A percentile compares a stretch with the other conserved stretches of the same genome.
Evolutionary conservation across 1,140 invertebrate species (phyloP).

Genomic region (Muscidifurax raptorellus): DNA sequence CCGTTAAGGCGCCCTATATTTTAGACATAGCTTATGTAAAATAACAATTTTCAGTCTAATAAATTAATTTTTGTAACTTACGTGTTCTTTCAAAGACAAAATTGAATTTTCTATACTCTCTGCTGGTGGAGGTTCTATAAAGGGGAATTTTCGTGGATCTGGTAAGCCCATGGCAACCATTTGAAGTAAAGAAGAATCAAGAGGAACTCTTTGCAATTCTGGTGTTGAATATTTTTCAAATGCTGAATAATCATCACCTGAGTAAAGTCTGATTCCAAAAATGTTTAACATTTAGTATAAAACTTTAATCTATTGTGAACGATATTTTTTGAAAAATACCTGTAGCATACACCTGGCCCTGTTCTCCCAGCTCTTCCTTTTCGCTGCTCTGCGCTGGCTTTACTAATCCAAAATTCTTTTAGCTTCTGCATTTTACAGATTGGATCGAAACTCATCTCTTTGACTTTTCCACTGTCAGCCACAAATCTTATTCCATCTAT

Average conservation of each 20-base stretch:
- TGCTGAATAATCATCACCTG: slow-evolving; percentile 88
- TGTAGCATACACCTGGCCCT: slow-evolving; percentile 76
- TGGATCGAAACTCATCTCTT: slow-evolving; percentile 97
- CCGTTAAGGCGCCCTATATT: slow-evolving; percentile 85
- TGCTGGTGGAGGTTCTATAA: slow-evolving; percentile 91
- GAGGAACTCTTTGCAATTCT: slow-evolving; percentile 93
- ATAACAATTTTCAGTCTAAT: neutral
- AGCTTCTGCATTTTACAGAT: slow-evolving; percentile 90
- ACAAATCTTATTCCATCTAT: slow-evolving; percentile 99
- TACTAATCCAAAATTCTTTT: slow-evolving; percentile 97
- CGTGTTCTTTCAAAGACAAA: slow-evolving; percentile 90
- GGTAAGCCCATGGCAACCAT: slow-evolving; percentile 97
- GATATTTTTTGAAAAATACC: slow-evolving; percentile 68
- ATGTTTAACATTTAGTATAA: neutral
- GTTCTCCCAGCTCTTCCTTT: slow-evolving; percentile 95
- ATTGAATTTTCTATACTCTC: slow-evolving; percentile 92
- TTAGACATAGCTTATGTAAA: neutral
- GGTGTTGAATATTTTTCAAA: slow-evolving; percentile 89
- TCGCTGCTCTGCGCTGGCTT: slow-evolving; percentile 97
- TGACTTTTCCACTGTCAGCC: slow-evolving; percentile 97
- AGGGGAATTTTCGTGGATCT: slow-evolving; percentile 95
- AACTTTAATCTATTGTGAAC: neutral
- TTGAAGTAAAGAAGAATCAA: slow-evolving; percentile 94
- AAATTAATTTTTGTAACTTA: slow-evolving; percentile 67
- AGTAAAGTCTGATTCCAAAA: slow-evolving; percentile 85